Evolutionary conservation across 2,113 vertebrate genomes (phyloP).

Genomic region (Geococcyx californianus): DNA sequence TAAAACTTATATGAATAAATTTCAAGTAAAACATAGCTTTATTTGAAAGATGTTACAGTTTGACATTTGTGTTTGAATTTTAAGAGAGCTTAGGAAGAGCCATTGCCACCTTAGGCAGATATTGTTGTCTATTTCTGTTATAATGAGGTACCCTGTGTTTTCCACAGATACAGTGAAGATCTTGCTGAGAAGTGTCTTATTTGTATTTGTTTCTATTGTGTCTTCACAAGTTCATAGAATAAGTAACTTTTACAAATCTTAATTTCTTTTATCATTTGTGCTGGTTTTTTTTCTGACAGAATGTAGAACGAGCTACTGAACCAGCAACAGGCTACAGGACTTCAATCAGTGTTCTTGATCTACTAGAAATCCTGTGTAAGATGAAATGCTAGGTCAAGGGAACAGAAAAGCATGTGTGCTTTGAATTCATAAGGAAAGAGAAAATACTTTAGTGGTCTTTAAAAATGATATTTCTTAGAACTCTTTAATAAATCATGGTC

Average conservation of each 20-base stretch:
- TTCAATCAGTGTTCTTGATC: constrained; percentile 12
- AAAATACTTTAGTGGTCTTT: constrained; percentile 43
- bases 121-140: constrained; percentile 39
- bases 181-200: constrained; percentile 43
- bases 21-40: constrained; percentile 42
- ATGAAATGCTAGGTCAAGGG: constrained; percentile 39
- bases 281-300: not conserved
- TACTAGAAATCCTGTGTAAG: not conserved
- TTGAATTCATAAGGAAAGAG: constrained; percentile 53
- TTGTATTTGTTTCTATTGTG: constrained; percentile 53
- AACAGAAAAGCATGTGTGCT: not conserved
- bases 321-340: not conserved
- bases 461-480: constrained; percentile 35
- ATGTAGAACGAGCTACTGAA: not conserved
- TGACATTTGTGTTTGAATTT: constrained; percentile 63
- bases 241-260: constrained; percentile 61
- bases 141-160: constrained; percentile 57
- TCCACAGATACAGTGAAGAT: not conserved
- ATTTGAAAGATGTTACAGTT: constrained; percentile 40
- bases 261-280: constrained; percentile 62
- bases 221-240: constrained; percentile 21
- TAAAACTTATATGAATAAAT: constrained; percentile 65
- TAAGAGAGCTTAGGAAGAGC: constrained; percentile 29
- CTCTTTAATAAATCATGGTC: not conserved
- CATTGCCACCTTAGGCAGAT: constrained; percentile 36